phyloP scores from a whole-genome alignment of 2,797 vertebrate genomes.

The Coracias cyanogaster region DNA sequence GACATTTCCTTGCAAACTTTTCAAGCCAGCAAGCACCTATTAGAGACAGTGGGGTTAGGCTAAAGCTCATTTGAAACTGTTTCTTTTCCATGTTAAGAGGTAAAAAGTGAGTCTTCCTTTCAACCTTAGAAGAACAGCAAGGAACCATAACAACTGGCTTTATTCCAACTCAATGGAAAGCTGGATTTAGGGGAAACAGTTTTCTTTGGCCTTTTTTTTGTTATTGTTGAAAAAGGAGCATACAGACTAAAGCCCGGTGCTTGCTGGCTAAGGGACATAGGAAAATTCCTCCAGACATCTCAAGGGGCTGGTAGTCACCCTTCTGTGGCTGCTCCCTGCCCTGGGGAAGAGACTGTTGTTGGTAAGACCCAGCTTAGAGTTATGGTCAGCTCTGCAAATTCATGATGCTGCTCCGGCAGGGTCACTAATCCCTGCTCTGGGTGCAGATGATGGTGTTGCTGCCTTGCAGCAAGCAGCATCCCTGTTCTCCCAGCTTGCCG shows the following conservation, averaged over 20 bases:
- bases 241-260: background rate
- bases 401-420: background rate
- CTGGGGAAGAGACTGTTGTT: background rate
- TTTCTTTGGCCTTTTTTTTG: background rate
- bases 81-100: background rate
- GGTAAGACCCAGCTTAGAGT: background rate
- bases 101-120: background rate
- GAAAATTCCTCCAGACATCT: background rate
- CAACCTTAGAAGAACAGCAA: fast-evolving
- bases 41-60: background rate
- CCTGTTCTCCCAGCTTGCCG: background rate
- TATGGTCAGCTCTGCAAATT: background rate
- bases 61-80: background rate
- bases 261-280: background rate
- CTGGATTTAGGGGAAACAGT: background rate
- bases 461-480: background rate
- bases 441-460: background rate
- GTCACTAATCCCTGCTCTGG: fast-evolving
- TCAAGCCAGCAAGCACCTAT: background rate
- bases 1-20: background rate
- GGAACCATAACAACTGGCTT: background rate
- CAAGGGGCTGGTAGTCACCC: background rate
- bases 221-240: background rate
- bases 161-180: background rate
- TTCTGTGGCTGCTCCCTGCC: background rate